These are phyloP conservation scores for Callyntrura sp. DNA, from an alignment of 2,888 invertebrate species.

Conservation along the genomic window DNA sequence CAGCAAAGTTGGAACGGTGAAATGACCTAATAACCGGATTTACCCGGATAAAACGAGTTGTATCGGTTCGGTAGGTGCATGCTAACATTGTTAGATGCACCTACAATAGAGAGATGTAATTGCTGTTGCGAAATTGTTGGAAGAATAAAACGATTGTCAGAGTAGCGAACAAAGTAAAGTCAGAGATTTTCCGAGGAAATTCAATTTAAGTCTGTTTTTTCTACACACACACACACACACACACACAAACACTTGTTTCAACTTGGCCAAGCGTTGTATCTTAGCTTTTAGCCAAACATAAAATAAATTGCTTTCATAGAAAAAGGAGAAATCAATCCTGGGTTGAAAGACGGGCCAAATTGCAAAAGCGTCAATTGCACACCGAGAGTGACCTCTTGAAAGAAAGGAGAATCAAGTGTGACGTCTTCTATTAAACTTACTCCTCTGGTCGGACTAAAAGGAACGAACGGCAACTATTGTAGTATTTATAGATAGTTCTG, in stretches of 20 bases:
- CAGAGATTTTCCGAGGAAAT: too few relatives aligned
- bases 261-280: too few relatives aligned
- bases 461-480: not conserved
- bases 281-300: too few relatives aligned
- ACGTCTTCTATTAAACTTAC: not conserved
- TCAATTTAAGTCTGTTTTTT: too few relatives aligned
- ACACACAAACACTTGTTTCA: too few relatives aligned
- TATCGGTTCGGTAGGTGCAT: too few relatives aligned
- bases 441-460: not conserved
- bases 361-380: slow-evolving; percentile 9
- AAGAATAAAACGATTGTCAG: too few relatives aligned
- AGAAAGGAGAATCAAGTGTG: not conserved
- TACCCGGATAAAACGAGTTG: too few relatives aligned
- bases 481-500: not conserved
- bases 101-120: not conserved
- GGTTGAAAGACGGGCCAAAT: not conserved
- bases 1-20: not conserved
- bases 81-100: too few relatives aligned
- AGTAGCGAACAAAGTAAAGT: too few relatives aligned
- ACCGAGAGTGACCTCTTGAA: not conserved
- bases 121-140: too few relatives aligned
- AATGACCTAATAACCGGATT: not conserved
- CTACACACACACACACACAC: too few relatives aligned
- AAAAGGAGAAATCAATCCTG: not conserved
- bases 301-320: not conserved